Base-by-base conservation (phyloP, 2,797 vertebrate species). In the Sciaenops ocellatus region DNA sequence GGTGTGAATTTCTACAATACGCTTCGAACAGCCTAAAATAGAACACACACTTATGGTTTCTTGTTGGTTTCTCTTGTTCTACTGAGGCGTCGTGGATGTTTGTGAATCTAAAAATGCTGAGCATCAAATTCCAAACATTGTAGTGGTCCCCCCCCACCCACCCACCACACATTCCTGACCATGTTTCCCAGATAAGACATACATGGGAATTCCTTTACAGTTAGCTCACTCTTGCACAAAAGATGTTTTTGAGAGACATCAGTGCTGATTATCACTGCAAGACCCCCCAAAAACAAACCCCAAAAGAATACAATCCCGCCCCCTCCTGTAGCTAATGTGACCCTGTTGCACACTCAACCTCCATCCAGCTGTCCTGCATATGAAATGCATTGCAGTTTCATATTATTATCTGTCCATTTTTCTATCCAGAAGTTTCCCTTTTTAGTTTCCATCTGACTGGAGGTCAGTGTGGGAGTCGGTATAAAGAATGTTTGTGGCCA, bases 381-480 rank as follows among this genome's bases (percentile, higher is more conserved):
- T 69, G 52, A 75, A 56, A 67, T 41, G 2, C 42, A 34, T 48
- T 76, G 9, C 46, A 28, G 41, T 75, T 76, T 46, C 56, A 70
- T 63, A n/a, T 83, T 60, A 79, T 66, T 57, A 47, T 80, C 67
- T 73, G 47, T 84, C 59, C 24, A 6, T 73, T 80, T 89, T 83
- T 84, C 51, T 76, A 69, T 74, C 52, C 78, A 70, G 6, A 83
- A 85, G 68, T 44, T 24, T 68, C 79, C 80, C 55, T 71, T 73
- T 38, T 83, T 54, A 24, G 60, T 86, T 38, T 82, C 79, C 72
- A 12, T 80, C 52, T 68, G 55, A 73, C 55, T 30, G 62, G 69
- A 90, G 86, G 85, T 94, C 89, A 91, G 51, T 77, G 87, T 88
- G 82, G 88, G 90, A 90, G 89, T 79, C 73, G 76, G 61, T 89